These are phyloP conservation scores for Thomomys bottae DNA, from an alignment of 2,113 vertebrate species.

Conservation along the genomic window DNA sequence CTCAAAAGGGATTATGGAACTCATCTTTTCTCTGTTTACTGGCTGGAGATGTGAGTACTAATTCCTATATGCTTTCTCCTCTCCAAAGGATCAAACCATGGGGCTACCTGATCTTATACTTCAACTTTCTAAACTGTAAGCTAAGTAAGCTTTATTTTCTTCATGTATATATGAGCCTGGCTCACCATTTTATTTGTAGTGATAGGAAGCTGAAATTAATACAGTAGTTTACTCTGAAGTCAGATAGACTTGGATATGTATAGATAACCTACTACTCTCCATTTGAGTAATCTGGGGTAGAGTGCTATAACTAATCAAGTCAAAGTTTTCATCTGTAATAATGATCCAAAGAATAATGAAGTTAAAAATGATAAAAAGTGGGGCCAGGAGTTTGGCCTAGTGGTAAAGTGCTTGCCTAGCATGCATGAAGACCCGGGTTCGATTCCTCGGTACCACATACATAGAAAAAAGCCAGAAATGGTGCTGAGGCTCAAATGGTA, in stretches of 20 bases:
- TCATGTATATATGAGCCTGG: background rate
- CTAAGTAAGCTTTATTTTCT: background rate
- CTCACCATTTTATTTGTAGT: background rate
- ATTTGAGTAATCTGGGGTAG: background rate
- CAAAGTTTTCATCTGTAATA: background rate
- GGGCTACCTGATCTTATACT: background rate
- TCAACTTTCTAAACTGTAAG: background rate
- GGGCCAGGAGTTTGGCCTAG: no score
- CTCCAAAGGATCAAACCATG: background rate
- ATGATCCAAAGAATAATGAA: background rate
- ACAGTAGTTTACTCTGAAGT: background rate
- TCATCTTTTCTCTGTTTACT: background rate
- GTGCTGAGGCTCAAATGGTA: no score
- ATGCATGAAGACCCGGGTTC: no score
- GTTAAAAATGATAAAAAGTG: background rate
- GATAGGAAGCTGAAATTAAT: background rate
- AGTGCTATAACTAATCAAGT: conserved; percentile 1
- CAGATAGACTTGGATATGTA: conserved; percentile 4
- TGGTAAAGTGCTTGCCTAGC: no score
- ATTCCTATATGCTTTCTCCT: background rate
- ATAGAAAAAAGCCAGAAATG: no score
- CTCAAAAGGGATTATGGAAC: background rate
- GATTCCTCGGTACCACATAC: no score
- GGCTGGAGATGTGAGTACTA: background rate
- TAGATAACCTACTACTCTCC: background rate